A percentile compares a stretch with the other conserved stretches of the same genome.
Evolutionary conservation across 2,888 invertebrate species (phyloP).

Genomic region (Synergus japonicus): DNA sequence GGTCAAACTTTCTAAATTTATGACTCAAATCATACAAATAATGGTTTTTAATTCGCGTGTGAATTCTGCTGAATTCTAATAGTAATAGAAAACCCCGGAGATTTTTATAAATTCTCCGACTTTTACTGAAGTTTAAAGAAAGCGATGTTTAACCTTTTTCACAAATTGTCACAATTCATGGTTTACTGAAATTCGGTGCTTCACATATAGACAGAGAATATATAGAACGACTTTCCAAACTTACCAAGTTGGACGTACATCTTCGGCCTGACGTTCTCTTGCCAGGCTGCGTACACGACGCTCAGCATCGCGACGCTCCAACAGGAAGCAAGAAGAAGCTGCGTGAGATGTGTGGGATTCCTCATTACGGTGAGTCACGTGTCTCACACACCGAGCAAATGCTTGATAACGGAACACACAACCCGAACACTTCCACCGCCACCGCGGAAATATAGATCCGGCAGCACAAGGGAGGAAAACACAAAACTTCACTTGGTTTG

Average conservation of each 20-base stretch:
- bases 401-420: slow-evolving; percentile 30
- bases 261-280: slow-evolving; percentile 94
- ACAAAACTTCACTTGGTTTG: slow-evolving; percentile 45
- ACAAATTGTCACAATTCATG: too few relatives aligned
- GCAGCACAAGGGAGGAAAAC: slow-evolving; percentile 41
- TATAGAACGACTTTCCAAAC: slow-evolving; percentile 71
- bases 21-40: too few relatives aligned
- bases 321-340: slow-evolving; percentile 65
- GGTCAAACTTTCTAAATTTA: too few relatives aligned
- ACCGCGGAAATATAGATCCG: slow-evolving; percentile 41
- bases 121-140: too few relatives aligned
- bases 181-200: too few relatives aligned
- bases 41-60: too few relatives aligned
- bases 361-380: slow-evolving; percentile 47
- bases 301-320: slow-evolving; percentile 79
- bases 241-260: slow-evolving; percentile 95
- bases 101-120: too few relatives aligned
- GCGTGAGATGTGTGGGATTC: slow-evolving; percentile 50
- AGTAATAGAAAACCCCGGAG: too few relatives aligned
- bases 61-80: too few relatives aligned
- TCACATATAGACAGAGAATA: slow-evolving; percentile 18
- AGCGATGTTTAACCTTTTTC: too few relatives aligned
- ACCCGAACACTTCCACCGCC: slow-evolving; percentile 18
- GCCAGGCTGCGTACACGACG: slow-evolving; percentile 85
- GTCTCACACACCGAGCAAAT: slow-evolving; percentile 39